These are phyloP conservation scores for Psilanteris sp. DNA, from an alignment of 1,140 invertebrate genomes.

Conservation along the genomic window DNA sequence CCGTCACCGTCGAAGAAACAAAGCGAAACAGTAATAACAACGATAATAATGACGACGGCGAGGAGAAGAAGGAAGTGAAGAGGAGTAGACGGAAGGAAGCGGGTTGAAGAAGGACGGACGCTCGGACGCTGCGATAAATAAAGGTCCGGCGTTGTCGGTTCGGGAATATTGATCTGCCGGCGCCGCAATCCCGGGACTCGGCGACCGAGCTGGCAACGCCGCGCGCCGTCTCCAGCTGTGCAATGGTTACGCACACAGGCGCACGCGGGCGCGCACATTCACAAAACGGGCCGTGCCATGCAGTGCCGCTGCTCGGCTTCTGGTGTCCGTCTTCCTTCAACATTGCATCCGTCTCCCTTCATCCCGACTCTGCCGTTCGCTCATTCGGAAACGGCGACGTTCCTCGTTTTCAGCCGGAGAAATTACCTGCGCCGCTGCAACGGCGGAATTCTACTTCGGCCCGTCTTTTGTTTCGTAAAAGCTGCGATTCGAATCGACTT, in stretches of 20 bases:
- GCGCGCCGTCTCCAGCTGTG: conserved; percentile 62
- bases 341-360: neutral
- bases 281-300: conserved; percentile 20
- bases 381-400: conserved; percentile 3
- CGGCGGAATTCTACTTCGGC: no score
- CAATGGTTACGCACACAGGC: conserved; percentile 18
- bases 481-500: no score
- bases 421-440: no score
- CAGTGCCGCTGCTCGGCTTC: conserved; percentile 41
- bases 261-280: neutral
- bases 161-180: conserved; percentile 56
- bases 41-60: no score
- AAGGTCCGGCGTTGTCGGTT: conserved; percentile 69
- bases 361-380: conserved; percentile 2
- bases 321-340: neutral
- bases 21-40: no score
- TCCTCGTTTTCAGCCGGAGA: conserved; percentile 3
- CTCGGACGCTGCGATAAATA: conserved; percentile 66
- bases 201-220: conserved; percentile 58
- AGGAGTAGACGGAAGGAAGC: conserved; percentile 34
- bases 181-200: conserved; percentile 31
- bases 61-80: conserved; percentile 1
- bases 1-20: no score
- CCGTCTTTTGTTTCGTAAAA: no score
- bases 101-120: conserved; percentile 20